Evolutionary conservation across 2,113 vertebrate genomes (phyloP), one percentile per base, ranked within the genome.

Genomic region (Cettia cetti): DNA sequence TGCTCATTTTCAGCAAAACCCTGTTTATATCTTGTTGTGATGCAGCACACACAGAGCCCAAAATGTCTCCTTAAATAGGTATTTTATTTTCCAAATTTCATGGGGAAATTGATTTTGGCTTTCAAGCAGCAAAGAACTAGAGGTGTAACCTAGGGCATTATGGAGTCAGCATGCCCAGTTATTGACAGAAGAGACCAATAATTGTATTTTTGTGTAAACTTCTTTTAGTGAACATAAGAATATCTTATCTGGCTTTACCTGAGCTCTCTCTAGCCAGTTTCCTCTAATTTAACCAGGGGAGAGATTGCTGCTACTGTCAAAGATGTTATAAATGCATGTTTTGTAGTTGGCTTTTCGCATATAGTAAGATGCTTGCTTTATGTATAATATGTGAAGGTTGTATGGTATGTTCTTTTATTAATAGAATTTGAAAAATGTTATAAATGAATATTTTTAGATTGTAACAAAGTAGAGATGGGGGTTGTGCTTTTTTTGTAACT

Each of bases 51-150:
- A 22, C 1, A 2, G 22, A n/a, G 16, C 24, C 49, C 44, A 56
- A 81, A 57, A 82, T 26, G 2, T 28, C 59, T 64, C 26, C 33
- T 69, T 56, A 87, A 70, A 76, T n/a, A 47, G 24, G 11, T 61
- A 40, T 40, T 94, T 84, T 70, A 19, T 84, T 96, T 95, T 78
- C 69, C 83, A 75, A 89, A 70, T 92, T 88, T 86, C 56, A 68
- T 26, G 31, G 13, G 23, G 35, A 92, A 95, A 80, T 81, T 66
- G 88, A 82, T 75, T 94, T 71, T 78, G 16, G 15, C 37, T 82
- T 96, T 92, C 49, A 82, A 86, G 63, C 28, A 53, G 27, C 54
- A 77, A 63, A 92, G 50, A 80, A 27, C 37, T 44, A 33, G 35
- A 88, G 56, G 23, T 49, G n/a, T 86, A 88, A 93, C 64, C 68